Conservation (phyloP, 1,140 invertebrate species). For the Danaus plexippus region DNA sequence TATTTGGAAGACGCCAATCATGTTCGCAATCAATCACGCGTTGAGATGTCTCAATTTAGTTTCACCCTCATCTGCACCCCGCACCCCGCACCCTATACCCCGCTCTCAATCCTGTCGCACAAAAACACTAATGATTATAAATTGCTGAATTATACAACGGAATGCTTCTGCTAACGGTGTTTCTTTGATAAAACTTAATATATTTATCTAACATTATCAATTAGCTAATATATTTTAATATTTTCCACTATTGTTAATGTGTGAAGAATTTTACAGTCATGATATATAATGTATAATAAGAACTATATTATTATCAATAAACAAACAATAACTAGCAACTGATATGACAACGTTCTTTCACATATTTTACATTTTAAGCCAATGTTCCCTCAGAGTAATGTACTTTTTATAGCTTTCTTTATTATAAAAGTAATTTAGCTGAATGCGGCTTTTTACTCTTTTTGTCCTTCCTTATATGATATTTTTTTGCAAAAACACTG, state of each 20-base stretch:
- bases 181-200: slow-evolving; percentile 19
- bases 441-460: slow-evolving; percentile 28
- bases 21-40: slow-evolving; percentile 58
- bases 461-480: no score
- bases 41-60: slow-evolving; percentile 60
- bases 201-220: background rate
- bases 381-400: slow-evolving; percentile 24
- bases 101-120: slow-evolving; percentile 29
- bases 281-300: slow-evolving; percentile 4
- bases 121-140: slow-evolving; percentile 61
- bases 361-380: no score
- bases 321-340: slow-evolving; percentile 6
- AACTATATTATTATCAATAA: slow-evolving; percentile 1
- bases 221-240: no score
- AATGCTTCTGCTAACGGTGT: slow-evolving; percentile 34
- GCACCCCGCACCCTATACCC: slow-evolving; percentile 18
- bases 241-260: no score
- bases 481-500: no score
- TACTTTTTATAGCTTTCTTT: slow-evolving; percentile 39
- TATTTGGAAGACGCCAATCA: slow-evolving; percentile 55
- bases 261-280: no score
- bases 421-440: slow-evolving; percentile 44
- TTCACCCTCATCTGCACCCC: slow-evolving; percentile 37
- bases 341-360: no score
- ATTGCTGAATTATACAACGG: slow-evolving; percentile 55